phyloP scores from a whole-genome alignment of 2,888 invertebrate genomes.

The Apamea epomidion region DNA sequence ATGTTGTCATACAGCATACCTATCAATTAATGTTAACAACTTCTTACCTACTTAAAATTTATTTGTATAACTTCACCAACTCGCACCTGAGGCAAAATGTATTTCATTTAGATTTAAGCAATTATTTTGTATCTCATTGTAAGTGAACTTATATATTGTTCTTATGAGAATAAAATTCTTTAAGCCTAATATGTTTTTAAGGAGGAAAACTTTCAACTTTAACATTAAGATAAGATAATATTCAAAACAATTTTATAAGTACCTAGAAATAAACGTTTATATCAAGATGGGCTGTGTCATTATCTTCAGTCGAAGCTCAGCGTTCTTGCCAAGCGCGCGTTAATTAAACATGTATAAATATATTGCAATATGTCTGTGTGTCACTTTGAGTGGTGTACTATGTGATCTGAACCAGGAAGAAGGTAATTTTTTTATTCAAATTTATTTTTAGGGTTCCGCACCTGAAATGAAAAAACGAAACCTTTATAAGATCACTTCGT shows the following conservation, averaged over 20 bases:
- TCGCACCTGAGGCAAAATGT: no score
- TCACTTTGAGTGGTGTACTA: slow-evolving; percentile 10
- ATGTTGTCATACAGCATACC: no score
- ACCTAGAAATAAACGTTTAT: not conserved
- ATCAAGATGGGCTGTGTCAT: not conserved
- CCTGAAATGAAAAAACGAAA: no score
- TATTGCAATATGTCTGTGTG: slow-evolving; percentile 24
- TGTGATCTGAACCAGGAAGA: slow-evolving; percentile 34
- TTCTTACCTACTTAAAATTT: no score
- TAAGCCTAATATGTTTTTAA: not conserved
- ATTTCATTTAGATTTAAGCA: no score
- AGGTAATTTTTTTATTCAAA: slow-evolving; percentile 13
- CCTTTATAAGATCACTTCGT: no score
- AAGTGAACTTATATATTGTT: no score
- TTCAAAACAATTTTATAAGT: not conserved
- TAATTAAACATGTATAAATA: slow-evolving; percentile 26
- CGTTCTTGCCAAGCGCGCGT: not conserved
- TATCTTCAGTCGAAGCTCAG: not conserved
- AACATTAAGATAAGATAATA: not conserved
- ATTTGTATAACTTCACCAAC: no score
- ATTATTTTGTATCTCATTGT: no score
- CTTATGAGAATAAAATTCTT: no score
- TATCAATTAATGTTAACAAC: no score
- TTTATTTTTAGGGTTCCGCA: no score
- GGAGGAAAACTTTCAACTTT: not conserved